Percentiles rank a stretch among this genome's conserved stretches.
Evolutionary conservation across 2,113 vertebrate species (phyloP).

Genomic region (Cinclus mexicanus): DNA sequence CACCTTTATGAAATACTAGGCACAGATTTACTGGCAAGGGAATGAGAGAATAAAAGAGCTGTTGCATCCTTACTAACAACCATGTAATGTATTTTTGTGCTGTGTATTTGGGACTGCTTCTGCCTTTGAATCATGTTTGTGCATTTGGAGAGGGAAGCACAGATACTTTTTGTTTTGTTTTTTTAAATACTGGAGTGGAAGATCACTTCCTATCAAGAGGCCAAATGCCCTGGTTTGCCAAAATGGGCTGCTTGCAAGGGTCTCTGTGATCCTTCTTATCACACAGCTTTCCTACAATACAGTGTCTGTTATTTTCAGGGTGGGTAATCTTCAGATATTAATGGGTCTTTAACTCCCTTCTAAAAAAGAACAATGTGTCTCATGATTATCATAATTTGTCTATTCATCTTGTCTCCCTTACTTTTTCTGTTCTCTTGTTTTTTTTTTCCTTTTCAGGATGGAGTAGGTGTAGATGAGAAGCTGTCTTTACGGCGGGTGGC

Average conservation of each 20-base stretch:
- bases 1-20: neutral
- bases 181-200: neutral
- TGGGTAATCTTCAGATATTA: conserved; percentile 15
- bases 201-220: neutral
- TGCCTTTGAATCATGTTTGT: neutral
- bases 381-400: neutral
- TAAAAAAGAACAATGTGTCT: neutral
- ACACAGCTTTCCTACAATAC: neutral
- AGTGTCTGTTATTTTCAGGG: neutral
- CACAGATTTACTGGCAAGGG: neutral
- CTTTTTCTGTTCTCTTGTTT: neutral
- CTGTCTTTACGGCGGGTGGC: conserved; percentile 82
- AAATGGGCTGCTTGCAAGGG: neutral
- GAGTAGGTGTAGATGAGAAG: conserved; percentile 83
- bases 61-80: neutral
- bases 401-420: conserved; percentile 4
- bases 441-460: conserved; percentile 74
- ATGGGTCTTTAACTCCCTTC: neutral
- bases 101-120: neutral
- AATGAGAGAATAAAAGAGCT: neutral
- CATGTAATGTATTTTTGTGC: neutral
- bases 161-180: neutral
- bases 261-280: neutral
- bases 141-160: neutral
- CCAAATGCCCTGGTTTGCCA: neutral